Evolutionary conservation across 2,113 vertebrate species (phyloP), one percentile per base, ranked within the genome.

Genomic region (Pseudolaguvia tuberculata): DNA sequence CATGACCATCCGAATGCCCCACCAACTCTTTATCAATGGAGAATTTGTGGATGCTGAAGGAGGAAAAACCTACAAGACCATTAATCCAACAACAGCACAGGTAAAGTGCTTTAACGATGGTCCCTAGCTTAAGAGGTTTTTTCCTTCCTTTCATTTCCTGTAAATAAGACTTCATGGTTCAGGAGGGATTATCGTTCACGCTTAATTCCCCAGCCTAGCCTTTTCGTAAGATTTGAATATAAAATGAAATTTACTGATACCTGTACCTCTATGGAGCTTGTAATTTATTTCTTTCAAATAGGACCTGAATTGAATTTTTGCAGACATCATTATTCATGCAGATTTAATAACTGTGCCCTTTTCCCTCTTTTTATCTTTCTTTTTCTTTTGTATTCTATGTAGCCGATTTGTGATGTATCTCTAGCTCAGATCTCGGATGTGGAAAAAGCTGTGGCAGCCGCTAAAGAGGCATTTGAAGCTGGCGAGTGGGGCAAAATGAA

Each of bases 401-500:
- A 93, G 92, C 85, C 85, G 9, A 88, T 92, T 79, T 93, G 92
- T 48, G 88, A 91, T 0, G 90, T 93, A 75, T 91, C 92, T 18
- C 80, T 93, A 80, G 90, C 91, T 62, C 91, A 92, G 84, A 80
- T 90, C 2, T 83, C 86, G 11, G 92, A 93, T 23, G 90, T 93
- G 51, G 88, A 93, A 83, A 87, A 12, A 35, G 92, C 92, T 1
- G 91, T 93, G 4, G 83, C 52, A 65, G 90, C 91, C 15, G 92
- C 92, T 23, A 92, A 92, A 69, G 89, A 89, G 50, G 90, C 91
- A 5, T 93, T 93, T 77, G 91, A 93, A 78, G 85, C 88, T 20
- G 92, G 92, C 5, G 89, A 91, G 70, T 93, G 92, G 92, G 90
- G 91, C 23, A 90, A 83, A 78, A 93, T 93, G 90, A 93, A 93